Evolutionary conservation across 2,888 invertebrate species (phyloP), one percentile per base, ranked within the genome.

Genomic region (Esperia sulphurella): DNA sequence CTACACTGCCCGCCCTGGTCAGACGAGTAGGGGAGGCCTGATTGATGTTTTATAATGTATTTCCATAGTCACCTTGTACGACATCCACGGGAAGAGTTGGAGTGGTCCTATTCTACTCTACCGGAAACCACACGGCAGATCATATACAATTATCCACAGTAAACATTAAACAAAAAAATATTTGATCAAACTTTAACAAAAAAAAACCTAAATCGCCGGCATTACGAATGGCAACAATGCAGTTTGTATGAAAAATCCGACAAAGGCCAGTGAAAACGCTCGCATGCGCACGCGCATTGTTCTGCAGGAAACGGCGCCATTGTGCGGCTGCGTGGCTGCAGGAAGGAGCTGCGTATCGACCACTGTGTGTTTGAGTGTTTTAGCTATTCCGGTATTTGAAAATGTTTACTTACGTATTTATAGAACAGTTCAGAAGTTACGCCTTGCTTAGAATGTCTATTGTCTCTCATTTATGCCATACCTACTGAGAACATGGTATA

Each of bases 211-310:
- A 35, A 35, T n/a, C n/a, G 35, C n/a, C 35, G 35, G 6, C 10
- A 30, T 0, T 10, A 12, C 12, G 9, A 7, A 12, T 8, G 42
- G 28, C 38, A 48, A 43, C 42, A 41, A 42, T 42, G 29, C 10
- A 13, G 13, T 45, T 40, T 9, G 41, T 40, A 42, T 40, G 41
- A 42, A 55, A 54, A 54, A 48, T 49, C 45, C 45, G 42, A 49
- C 57, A 66, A 75, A 77, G 75, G 73, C 69, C 75, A 71, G 74
- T 73, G 82, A 80, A 79, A 79, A 75, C 73, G 70, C 65, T 73
- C 74, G 74, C 79, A 73, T 70, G 68, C 69, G 65, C 64, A 55
- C 50, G 52, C 65, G 57, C 53, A 73, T 79, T 73, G 71, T 79
- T 72, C 59, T 55, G 48, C 54, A 77, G 79, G 79, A 77, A 79